Evolutionary conservation across 2,797 vertebrate genomes (phyloP).

Genomic region (Sphenopsis melanotis): DNA sequence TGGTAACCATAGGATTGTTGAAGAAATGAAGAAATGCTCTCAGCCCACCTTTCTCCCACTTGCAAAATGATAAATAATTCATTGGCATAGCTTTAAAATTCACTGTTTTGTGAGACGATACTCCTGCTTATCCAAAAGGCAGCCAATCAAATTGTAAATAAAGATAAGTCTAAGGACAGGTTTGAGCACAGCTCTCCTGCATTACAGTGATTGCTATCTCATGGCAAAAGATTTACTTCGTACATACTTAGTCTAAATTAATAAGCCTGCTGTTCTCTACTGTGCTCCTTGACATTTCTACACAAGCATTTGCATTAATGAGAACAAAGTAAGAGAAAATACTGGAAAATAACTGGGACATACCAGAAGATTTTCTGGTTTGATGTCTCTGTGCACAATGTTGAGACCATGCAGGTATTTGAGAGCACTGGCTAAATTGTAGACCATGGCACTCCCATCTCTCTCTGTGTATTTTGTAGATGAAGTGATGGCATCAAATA

Average conservation of each 20-base stretch:
- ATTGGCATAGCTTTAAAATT: not conserved
- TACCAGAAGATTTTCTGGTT: conserved; percentile 97
- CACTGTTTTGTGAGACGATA: not conserved
- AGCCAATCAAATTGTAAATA: conserved; percentile 44
- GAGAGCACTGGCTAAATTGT: conserved; percentile 90
- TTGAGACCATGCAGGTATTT: conserved; percentile 90
- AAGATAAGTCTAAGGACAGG: not conserved
- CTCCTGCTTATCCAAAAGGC: not conserved
- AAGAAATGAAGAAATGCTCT: not conserved
- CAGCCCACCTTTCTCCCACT: not conserved
- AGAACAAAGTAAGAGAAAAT: not conserved
- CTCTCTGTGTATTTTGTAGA: conserved; percentile 95
- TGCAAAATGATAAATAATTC: not conserved
- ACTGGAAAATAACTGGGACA: not conserved
- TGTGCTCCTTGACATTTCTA: not conserved
- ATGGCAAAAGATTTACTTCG: not conserved
- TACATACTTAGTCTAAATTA: not conserved
- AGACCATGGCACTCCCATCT: conserved; percentile 92
- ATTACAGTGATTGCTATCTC: not conserved
- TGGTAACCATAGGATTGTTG: not conserved
- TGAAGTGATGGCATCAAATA: conserved; percentile 96
- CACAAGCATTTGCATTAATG: not conserved
- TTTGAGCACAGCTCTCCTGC: not conserved
- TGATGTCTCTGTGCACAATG: conserved; percentile 97
- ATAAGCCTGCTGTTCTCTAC: not conserved